Conservation (phyloP, 2,797 vertebrate genomes). For the Hippopotamyrus pictus region DNA sequence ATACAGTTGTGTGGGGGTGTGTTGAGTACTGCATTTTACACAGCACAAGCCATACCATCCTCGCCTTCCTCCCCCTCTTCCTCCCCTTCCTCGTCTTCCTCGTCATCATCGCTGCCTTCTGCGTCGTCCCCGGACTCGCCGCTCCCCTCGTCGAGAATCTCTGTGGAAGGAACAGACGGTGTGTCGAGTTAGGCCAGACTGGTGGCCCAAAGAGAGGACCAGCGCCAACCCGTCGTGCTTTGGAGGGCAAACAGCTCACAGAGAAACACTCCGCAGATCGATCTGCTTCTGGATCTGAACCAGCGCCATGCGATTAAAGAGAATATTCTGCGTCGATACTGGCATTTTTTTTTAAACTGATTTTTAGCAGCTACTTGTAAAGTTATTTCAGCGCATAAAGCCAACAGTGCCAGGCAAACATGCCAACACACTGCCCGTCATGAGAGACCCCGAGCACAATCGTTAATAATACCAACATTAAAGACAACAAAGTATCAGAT, state of each 20-base stretch:
- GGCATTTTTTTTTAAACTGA: background rate
- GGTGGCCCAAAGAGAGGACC: background rate
- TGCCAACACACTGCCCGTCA: background rate
- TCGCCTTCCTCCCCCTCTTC: conserved; percentile 58
- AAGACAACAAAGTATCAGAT: background rate
- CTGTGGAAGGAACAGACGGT: conserved; percentile 49
- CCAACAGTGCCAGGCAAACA: background rate
- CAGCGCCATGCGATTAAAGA: background rate
- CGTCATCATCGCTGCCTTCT: conserved; percentile 79
- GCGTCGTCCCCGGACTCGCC: conserved; percentile 81
- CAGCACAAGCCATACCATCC: conserved; percentile 42
- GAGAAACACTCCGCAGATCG: background rate
- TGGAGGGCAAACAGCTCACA: background rate
- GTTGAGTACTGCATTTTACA: background rate
- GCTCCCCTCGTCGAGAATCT: conserved; percentile 94
- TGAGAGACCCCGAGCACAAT: background rate
- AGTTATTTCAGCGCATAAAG: background rate
- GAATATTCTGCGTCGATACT: background rate
- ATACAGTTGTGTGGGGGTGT: background rate
- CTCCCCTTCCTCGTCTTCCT: conserved; percentile 65
- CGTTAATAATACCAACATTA: background rate
- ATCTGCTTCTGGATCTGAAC: background rate
- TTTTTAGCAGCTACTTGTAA: background rate
- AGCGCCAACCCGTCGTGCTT: background rate
- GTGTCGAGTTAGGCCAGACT: background rate